These are phyloP conservation scores for Cryptomyrus ogoouensis DNA, from an alignment of 2,113 vertebrate species.

Conservation along the genomic window DNA sequence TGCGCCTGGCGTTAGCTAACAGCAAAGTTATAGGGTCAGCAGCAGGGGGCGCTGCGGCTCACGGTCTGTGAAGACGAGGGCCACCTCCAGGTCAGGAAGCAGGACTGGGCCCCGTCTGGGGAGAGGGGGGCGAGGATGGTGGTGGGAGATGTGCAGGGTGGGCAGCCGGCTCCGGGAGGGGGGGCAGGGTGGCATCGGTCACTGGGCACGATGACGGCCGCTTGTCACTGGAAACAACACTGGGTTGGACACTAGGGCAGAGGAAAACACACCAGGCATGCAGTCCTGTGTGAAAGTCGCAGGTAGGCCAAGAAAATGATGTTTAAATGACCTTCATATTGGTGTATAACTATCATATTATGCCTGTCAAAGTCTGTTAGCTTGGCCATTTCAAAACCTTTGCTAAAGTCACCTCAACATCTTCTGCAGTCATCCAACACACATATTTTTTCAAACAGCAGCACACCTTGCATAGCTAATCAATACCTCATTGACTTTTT, in stretches of 20 bases:
- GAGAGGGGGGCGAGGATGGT: slow-evolving; percentile 39
- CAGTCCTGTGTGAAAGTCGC: not conserved
- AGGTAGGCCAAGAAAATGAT: not conserved
- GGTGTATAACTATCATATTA: not conserved
- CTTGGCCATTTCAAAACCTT: not conserved
- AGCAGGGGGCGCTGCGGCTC: not conserved
- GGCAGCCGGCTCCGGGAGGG: slow-evolving; percentile 66
- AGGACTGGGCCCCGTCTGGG: slow-evolving; percentile 29
- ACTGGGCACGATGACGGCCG: slow-evolving; percentile 58
- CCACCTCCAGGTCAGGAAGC: slow-evolving; percentile 71
- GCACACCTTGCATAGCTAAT: not conserved
- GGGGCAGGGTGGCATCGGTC: slow-evolving; percentile 50
- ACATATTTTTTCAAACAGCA: not conserved
- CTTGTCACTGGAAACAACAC: slow-evolving; percentile 86
- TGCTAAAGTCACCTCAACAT: not conserved
- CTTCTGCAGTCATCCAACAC: not conserved
- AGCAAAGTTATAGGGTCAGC: not conserved
- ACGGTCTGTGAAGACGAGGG: not conserved
- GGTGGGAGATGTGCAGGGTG: slow-evolving; percentile 68
- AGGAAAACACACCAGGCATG: not conserved
- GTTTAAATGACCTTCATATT: not conserved
- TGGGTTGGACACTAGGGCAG: slow-evolving; percentile 76
- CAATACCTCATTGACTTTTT: not conserved
- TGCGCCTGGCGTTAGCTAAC: not conserved
- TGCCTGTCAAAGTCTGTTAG: not conserved